Percentiles rank a stretch among this genome's conserved stretches.
Conservation (phyloP, 2,113 vertebrate species). For the Nannospalax galili region DNA sequence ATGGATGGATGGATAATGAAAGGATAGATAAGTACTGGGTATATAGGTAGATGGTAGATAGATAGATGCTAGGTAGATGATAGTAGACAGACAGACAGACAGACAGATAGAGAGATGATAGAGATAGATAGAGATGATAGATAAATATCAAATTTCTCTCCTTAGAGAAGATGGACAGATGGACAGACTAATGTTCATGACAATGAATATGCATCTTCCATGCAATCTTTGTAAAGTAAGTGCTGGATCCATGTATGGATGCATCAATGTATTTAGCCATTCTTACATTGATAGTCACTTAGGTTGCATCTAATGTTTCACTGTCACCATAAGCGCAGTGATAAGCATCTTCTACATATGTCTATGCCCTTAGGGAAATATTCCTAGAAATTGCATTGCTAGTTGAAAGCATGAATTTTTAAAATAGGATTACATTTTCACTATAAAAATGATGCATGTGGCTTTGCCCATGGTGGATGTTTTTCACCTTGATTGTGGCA, state of each 20-base stretch:
- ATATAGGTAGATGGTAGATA: not conserved
- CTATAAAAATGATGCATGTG: not conserved
- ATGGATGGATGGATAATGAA: not conserved
- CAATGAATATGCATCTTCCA: not conserved
- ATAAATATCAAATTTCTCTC: not conserved
- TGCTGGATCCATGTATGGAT: not conserved
- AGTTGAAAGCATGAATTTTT: not conserved
- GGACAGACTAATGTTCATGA: not conserved
- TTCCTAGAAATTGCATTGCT: not conserved
- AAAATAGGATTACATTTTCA: not conserved
- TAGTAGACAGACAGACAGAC: not conserved
- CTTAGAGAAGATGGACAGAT: not conserved
- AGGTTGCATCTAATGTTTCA: not conserved
- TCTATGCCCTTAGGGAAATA: not conserved
- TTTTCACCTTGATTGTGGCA: not conserved
- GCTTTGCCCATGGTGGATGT: not conserved
- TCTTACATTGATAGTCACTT: not conserved
- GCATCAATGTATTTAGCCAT: not conserved
- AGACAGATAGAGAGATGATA: not conserved
- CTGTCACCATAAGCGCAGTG: not conserved
- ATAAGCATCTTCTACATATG: not conserved
- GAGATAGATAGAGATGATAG: not conserved
- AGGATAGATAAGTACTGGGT: not conserved
- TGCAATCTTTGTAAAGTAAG: not conserved
- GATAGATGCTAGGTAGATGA: too few relatives aligned